Evolutionary conservation across 2,113 vertebrate species (phyloP).

Genomic region (Xenus cinereus): DNA sequence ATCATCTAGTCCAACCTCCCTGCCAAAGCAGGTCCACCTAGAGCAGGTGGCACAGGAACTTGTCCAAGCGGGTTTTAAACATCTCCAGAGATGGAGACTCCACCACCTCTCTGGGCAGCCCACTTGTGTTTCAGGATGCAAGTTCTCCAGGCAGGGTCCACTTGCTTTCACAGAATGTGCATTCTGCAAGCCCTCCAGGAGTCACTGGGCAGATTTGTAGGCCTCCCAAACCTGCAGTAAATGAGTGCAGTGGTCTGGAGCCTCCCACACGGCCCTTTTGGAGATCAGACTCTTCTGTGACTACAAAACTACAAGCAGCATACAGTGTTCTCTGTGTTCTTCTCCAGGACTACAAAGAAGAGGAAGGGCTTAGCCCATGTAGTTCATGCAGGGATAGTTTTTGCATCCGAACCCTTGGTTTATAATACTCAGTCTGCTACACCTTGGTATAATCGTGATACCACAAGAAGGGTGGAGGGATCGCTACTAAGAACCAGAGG

Average conservation of each 20-base stretch:
- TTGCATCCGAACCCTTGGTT: not conserved
- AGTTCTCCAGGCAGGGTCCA: not conserved
- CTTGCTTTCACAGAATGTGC: not conserved
- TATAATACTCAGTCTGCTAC: not conserved
- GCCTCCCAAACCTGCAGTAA: not conserved
- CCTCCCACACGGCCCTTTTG: not conserved
- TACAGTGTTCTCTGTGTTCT: not conserved
- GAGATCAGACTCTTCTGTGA: not conserved
- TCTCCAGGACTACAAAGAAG: not conserved
- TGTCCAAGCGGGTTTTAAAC: no score
- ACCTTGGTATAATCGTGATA: not conserved
- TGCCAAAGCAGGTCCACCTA: no score
- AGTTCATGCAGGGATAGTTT: not conserved
- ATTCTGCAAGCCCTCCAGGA: not conserved
- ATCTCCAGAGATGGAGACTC: no score
- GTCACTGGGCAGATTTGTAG: not conserved
- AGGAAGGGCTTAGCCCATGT: not conserved
- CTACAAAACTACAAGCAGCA: not conserved
- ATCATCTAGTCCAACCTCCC: no score
- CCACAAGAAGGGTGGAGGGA: not conserved
- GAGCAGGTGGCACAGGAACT: no score
- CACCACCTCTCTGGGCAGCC: no score
- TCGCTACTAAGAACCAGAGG: not conserved
- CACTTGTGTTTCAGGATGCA: not conserved
- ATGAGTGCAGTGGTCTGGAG: not conserved